Percentiles rank a stretch among this genome's conserved stretches.
phyloP scores from a whole-genome alignment of 2,888 invertebrate genomes.

The Protophormia terraenovae region DNA sequence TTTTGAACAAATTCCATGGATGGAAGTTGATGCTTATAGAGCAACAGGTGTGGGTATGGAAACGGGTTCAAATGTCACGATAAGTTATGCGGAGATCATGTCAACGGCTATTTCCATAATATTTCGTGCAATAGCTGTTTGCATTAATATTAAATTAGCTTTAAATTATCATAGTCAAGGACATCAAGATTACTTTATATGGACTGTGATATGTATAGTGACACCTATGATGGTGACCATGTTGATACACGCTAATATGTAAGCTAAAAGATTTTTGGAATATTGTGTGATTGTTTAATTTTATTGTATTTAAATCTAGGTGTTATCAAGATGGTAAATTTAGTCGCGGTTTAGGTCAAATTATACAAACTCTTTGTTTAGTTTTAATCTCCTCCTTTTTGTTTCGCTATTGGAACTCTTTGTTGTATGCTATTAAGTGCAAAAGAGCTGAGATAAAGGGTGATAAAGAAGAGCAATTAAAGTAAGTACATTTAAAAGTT shows the following conservation, averaged over 20 bases:
- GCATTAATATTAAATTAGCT: constrained; percentile 74
- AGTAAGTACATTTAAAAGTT: constrained; percentile 68
- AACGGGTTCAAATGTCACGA: constrained; percentile 42
- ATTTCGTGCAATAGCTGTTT: constrained; percentile 72
- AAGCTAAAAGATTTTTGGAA: constrained; percentile 61
- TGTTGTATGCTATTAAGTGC: constrained; percentile 73
- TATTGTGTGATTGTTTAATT: background rate
- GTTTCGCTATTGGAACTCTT: constrained; percentile 74
- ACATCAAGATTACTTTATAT: constrained; percentile 73
- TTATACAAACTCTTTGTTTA: constrained; percentile 69
- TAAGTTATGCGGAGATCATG: constrained; percentile 71
- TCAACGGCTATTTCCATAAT: constrained; percentile 74
- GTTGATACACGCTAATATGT: constrained; percentile 76
- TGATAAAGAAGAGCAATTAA: constrained; percentile 71
- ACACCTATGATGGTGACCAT: constrained; percentile 75
- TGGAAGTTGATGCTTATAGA: constrained; percentile 55
- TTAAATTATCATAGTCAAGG: constrained; percentile 72
- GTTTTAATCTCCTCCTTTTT: constrained; percentile 74
- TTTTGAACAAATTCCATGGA: constrained; percentile 47
- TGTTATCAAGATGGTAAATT: constrained; percentile 74
- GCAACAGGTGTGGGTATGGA: background rate
- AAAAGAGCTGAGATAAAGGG: constrained; percentile 72
- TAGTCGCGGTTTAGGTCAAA: constrained; percentile 67
- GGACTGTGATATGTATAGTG: constrained; percentile 75
- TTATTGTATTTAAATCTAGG: constrained; percentile 62